Percentiles rank a stretch among this genome's conserved stretches.
Conservation (phyloP, 2,113 vertebrate genomes). For the Cryptomyrus ogoouensis region DNA sequence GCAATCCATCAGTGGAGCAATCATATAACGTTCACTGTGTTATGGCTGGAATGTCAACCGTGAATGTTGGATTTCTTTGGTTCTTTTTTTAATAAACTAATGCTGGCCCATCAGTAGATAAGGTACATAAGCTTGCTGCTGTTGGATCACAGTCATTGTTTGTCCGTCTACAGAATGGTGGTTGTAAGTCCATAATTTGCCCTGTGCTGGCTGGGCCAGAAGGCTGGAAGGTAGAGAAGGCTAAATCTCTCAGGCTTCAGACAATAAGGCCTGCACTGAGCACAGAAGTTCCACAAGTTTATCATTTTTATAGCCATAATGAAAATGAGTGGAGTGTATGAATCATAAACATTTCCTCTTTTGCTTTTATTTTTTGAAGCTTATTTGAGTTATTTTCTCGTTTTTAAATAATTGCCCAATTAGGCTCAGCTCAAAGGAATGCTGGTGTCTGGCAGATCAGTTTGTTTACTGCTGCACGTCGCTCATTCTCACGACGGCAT, state of each 20-base stretch:
- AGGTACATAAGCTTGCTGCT: neutral
- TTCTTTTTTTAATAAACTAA: neutral
- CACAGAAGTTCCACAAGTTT: neutral
- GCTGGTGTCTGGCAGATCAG: neutral
- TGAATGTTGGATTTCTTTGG: neutral
- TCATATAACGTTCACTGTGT: neutral
- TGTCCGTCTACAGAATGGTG: neutral
- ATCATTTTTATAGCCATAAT: neutral
- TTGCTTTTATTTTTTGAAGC: neutral
- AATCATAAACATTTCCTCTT: neutral
- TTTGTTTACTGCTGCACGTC: neutral
- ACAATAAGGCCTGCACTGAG: neutral
- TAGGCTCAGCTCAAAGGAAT: neutral
- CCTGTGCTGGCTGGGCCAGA: neutral
- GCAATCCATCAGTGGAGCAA: neutral
- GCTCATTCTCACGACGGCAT: too few species aligned
- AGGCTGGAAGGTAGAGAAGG: neutral
- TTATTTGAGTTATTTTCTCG: neutral
- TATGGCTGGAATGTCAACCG: neutral
- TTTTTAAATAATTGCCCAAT: neutral
- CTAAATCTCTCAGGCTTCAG: neutral
- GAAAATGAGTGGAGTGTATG: neutral
- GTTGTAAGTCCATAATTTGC: neutral
- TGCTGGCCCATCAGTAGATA: neutral
- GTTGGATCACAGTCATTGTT: neutral